Evolutionary conservation across 2,113 vertebrate species (phyloP), one percentile per base, ranked within the genome.

Genomic region (Syngnathoides biaculeatus): DNA sequence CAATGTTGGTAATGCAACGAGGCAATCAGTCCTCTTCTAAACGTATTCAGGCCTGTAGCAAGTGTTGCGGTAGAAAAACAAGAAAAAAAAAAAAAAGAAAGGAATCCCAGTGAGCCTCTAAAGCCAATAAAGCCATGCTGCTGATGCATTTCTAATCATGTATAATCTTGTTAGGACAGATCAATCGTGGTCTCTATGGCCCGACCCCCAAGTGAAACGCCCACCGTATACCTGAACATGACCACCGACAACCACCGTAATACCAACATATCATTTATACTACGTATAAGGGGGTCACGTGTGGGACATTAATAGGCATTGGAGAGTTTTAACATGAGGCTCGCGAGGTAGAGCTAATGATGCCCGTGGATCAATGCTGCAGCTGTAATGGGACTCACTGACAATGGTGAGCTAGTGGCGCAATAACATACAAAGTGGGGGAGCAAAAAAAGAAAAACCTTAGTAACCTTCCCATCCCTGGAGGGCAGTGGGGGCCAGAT

Each of bases 381-480:
- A 68, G 79, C 71, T 83, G 89, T 65, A 63, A 79, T 78, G 91
- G 89, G 90, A 90, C 77, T 74, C 68, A 57, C 79, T 73, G 82
- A 87, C 87, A 86, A 84, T 57, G 75, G 84, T 89, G 87, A 91
- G 84, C 88, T 85, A 88, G 80, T 76, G 90, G 81, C 85, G 88
- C 88, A 90, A 92, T 88, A 91, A 89, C 82, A 80, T 30, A 27
- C 55, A 57, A 30, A 57, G 14, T 14, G 26, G 55, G 55, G 55
- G 22, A 8, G 24, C 26, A 83, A 83, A 66, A 65, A 47, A 43
- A 26, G 52, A 10, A 38, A 6, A 39, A 38, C 50, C 86, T 88
- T 90, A 87, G 86, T 87, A 87, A 86, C 84, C 89, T 87, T 75
- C 70, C 53, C 58, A 66, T 87, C 89, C 86, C 88, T 42, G 0